Conservation (phyloP, 2,113 vertebrate genomes). For the Thalassarche chlororhynchos region DNA sequence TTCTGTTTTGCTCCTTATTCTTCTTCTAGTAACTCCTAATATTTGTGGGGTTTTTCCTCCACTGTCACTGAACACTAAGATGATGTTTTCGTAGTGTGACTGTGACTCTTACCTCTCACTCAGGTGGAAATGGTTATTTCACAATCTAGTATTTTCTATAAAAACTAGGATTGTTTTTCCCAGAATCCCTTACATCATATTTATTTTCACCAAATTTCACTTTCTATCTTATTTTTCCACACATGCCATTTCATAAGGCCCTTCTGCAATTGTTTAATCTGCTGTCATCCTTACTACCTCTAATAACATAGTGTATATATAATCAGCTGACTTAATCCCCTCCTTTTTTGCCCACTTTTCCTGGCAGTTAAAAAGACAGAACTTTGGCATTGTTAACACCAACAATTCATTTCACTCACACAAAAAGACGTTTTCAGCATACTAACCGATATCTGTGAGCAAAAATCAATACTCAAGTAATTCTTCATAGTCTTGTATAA, state of each 20-base stretch:
- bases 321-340: background rate
- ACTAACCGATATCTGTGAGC: rapidly evolving
- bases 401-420: background rate
- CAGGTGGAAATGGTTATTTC: background rate
- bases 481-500: background rate
- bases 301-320: background rate
- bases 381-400: background rate
- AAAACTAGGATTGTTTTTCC: background rate
- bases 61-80: background rate
- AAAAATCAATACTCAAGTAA: background rate
- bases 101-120: background rate
- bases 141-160: background rate
- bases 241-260: background rate
- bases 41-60: background rate
- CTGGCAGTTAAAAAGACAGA: background rate
- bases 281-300: background rate
- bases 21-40: background rate
- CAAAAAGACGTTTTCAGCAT: background rate
- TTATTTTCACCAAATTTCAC: background rate
- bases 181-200: background rate
- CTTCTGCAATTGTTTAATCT: background rate
- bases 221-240: background rate
- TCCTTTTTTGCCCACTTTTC: background rate
- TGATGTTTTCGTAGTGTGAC: background rate
- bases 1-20: background rate